Conservation (phyloP, 2,797 vertebrate genomes). For the Bovichtus diacanthus region DNA sequence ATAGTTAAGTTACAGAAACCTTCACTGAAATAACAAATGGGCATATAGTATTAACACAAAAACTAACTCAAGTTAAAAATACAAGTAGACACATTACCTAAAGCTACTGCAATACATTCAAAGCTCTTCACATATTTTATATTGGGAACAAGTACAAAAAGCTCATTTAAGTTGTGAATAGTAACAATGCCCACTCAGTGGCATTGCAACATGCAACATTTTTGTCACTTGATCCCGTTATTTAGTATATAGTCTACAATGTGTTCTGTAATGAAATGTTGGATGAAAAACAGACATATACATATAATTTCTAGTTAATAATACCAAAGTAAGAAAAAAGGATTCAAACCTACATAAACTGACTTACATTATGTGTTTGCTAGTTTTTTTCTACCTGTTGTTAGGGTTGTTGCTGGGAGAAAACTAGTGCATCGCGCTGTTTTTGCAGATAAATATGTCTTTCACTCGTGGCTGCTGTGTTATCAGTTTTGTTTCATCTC, state of each 20-base stretch:
- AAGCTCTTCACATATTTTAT: not conserved
- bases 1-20: not conserved
- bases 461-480: not conserved
- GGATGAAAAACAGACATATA: not conserved
- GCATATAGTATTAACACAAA: not conserved
- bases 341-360: not conserved
- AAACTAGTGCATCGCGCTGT: not conserved
- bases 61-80: not conserved
- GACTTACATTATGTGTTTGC: not conserved
- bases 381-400: not conserved
- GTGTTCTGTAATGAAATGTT: not conserved
- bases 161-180: not conserved
- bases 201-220: not conserved
- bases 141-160: not conserved
- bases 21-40: not conserved
- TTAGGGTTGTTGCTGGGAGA: not conserved
- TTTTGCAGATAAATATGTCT: not conserved
- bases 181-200: not conserved
- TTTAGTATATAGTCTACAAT: not conserved
- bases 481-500: not conserved
- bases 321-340: not conserved
- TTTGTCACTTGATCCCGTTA: not conserved
- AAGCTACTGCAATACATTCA: not conserved
- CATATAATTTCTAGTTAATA: not conserved
- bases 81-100: not conserved